Evolutionary conservation across 2,113 vertebrate genomes (phyloP), one percentile per base, ranked within the genome.

Genomic region (Lonchura striata): DNA sequence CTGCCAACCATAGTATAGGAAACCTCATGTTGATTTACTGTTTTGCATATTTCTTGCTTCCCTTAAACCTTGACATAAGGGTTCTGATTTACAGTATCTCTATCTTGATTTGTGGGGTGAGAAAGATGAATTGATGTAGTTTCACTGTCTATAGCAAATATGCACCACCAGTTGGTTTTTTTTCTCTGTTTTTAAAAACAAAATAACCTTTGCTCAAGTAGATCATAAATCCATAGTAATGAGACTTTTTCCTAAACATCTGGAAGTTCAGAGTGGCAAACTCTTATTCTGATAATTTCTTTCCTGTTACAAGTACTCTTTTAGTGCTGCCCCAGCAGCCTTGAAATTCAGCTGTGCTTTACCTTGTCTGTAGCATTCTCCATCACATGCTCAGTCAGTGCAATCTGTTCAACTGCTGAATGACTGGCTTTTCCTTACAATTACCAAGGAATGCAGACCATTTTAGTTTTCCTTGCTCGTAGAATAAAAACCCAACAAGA

Each of bases 61-160:
- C 64, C 63, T 72, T 92, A 94, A 86, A 91, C 66, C 77, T 69
- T 89, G 92, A 82, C 88, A 39, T 31, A 11, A 52, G 72, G 90
- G 33, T 76, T 69, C 61, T 97, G 96, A 98, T 98, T 97, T 97
- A 97, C 95, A 88, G 71, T 91, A 63, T 88, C 82, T 84, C 28
- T 96, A 44, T 89, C 82, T 74, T 94, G 87, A 93, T 88, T 91
- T 61, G 31, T 9, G n/a, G 56, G 24, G 65, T 71, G 65, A 80
- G 59, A 82, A 94, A 83, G 80, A 94, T 85, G 44, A 86, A 91
- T 89, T 64, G 42, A 66, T 66, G 82, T 63, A 30, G 76, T 47
- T 82, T n/a, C 33, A 75, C 81, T 88, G 80, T 87, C 80, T 92
- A 35, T 35, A 70, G 54, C 44, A 78, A 70, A 95, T 95, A 92